Conservation (phyloP, 1,140 invertebrate species). For the Calliphora vicina region DNA sequence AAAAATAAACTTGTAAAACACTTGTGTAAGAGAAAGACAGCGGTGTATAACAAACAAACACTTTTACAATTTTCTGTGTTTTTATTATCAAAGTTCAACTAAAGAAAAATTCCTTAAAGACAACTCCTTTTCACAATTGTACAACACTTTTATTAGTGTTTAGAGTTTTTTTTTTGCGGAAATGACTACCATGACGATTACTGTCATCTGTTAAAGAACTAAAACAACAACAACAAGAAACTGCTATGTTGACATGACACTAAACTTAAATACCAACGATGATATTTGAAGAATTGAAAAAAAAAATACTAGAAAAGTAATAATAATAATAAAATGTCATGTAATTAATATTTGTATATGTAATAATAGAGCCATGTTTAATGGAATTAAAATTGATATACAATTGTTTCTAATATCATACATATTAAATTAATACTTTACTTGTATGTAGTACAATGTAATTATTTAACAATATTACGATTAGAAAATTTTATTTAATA, state of each 20-base stretch:
- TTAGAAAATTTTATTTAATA: too few species aligned
- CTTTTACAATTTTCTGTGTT: background rate
- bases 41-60: too few species aligned
- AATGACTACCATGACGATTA: conserved; percentile 13
- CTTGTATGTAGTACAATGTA: too few species aligned
- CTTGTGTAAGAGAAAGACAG: too few species aligned
- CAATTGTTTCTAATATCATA: too few species aligned
- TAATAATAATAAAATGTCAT: background rate
- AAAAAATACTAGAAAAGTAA: background rate
- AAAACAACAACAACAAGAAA: background rate
- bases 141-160: background rate
- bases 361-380: too few species aligned
- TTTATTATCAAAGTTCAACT: background rate
- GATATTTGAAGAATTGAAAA: background rate
- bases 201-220: background rate
- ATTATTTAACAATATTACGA: too few species aligned
- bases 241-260: background rate
- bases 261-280: background rate
- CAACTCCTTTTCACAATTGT: background rate
- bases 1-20: too few species aligned
- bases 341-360: background rate
- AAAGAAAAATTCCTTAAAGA: background rate
- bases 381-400: too few species aligned
- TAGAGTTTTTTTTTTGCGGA: background rate
- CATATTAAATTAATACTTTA: too few species aligned